phyloP scores from a whole-genome alignment of 2,888 invertebrate species.

The Caenorhabditis sp. region DNA sequence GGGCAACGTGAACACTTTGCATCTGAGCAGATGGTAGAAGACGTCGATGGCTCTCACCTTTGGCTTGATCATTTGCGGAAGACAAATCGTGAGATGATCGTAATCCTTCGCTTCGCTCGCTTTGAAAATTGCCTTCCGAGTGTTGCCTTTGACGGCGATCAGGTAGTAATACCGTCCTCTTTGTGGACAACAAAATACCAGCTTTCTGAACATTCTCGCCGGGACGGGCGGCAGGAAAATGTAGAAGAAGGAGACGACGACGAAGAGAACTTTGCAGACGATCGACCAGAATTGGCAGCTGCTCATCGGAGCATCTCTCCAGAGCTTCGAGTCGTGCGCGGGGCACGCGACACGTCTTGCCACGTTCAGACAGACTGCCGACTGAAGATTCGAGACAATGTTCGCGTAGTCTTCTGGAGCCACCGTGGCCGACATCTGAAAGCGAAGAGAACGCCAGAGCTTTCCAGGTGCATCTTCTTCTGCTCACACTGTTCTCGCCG shows the following conservation, averaged over 20 bases:
- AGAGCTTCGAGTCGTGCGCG: constrained; percentile 57
- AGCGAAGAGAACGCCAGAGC: too few species aligned
- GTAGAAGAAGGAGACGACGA: constrained; percentile 42
- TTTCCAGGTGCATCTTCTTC: too few species aligned
- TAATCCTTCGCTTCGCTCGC: constrained; percentile 53
- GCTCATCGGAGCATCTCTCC: constrained; percentile 35
- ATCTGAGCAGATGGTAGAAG: constrained; percentile 60
- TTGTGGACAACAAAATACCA: constrained; percentile 58
- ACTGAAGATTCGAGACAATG: constrained; percentile 52
- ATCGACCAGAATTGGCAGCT: constrained; percentile 13
- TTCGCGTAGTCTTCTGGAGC: constrained; percentile 51
- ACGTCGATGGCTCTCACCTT: constrained; percentile 60
- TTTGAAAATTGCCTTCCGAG: constrained; percentile 36
- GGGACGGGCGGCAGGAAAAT: constrained; percentile 59
- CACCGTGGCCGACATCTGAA: constrained; percentile 56
- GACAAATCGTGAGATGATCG: constrained; percentile 56
- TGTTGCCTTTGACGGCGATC: constrained; percentile 43
- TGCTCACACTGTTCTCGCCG: constrained; percentile 35
- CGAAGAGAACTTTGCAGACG: constrained; percentile 23
- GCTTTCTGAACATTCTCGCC: constrained; percentile 48
- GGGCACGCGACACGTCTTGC: constrained; percentile 57
- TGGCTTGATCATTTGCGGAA: constrained; percentile 56
- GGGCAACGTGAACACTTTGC: constrained; percentile 50
- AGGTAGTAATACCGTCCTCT: constrained; percentile 57
- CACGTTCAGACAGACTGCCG: constrained; percentile 51